Evolutionary conservation across 1,140 invertebrate species (phyloP), one percentile per base, ranked within the genome.

Genomic region (Stenopsyche tienmushanensis): DNA sequence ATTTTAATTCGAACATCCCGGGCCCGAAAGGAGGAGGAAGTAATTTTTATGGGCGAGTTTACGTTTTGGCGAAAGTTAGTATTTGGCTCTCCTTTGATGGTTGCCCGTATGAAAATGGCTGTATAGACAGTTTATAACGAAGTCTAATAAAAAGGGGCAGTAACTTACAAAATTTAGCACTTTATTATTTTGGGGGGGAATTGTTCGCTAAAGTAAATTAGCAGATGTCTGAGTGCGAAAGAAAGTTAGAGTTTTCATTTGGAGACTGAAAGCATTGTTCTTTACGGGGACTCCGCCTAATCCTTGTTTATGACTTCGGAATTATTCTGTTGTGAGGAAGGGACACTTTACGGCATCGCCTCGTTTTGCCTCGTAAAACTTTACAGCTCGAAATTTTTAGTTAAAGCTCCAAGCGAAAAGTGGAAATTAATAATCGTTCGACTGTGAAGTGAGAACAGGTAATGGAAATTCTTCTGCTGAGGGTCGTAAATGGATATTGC

Each of bases 311-410:
- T 20, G 44, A 47, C 44, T 47, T 47, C 18, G 44, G 18, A 47
- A 47, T 47, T 47, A 34, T 34, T 34, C 29, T 34, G 44, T 47
- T 13, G 44, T 20, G 44, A 20, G 44, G 44, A 20, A 20, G 44
- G 44, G 44, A 47, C 44, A 20, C 44, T 47, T 47, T 47, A 47
- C 44, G 44, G 44, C 44, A 13, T 47, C 17, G 44, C 29, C 29
- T 34, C 29, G 29, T 34, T 34, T 34, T 10, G 52, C 52, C 52
- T 54, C 52, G 24, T 47, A 54, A 54, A 54, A 54, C 25, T 54
- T 54, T 54, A 54, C 52, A 29, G 26, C 20, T 54, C 21, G 23
- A 54, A 54, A 54, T 25, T 54, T 54, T 21, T 54, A 54, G 52
- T 25, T 54, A 18, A 47, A 15, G 18, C 29, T 13, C 8, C 1